Conservation (phyloP, 1,140 invertebrate genomes). For the Achatina immaculata region DNA sequence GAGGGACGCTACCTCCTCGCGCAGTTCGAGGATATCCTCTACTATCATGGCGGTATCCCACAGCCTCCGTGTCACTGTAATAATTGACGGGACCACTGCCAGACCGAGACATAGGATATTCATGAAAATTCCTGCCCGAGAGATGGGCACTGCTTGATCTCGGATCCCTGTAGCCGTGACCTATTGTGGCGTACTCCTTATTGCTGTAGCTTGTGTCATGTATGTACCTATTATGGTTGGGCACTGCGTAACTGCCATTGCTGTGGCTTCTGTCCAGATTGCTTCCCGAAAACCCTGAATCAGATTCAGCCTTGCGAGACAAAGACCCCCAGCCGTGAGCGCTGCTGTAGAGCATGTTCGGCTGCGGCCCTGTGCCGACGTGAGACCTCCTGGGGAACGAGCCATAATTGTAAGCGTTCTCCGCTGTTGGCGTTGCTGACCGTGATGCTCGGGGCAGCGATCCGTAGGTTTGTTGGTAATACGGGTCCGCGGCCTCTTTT, state of each 20-base stretch:
- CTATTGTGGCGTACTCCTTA: no score
- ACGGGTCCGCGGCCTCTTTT: not conserved
- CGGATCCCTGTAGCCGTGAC: no score
- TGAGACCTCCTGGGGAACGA: not conserved
- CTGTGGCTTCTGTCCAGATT: not conserved
- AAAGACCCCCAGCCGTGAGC: not conserved
- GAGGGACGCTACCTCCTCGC: conserved; percentile 11
- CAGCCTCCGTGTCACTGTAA: not conserved
- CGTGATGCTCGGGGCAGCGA: conserved; percentile 4
- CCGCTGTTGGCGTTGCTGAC: conserved; percentile 1
- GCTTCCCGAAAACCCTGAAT: not conserved
- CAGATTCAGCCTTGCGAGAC: conserved; percentile 7
- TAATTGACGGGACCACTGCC: conserved; percentile 1
- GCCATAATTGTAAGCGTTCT: not conserved
- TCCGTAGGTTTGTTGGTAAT: conserved; percentile 12
- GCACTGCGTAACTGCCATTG: not conserved
- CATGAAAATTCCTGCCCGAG: no score
- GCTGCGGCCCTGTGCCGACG: not conserved
- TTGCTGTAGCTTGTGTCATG: no score
- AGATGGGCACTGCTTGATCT: no score
- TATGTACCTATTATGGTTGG: not conserved
- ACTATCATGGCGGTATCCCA: not conserved
- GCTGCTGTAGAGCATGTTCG: not conserved
- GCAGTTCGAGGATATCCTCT: no score
- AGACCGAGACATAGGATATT: not conserved